Evolutionary conservation across 2,113 vertebrate species (phyloP).

Genomic region (Callionymus lyra): DNA sequence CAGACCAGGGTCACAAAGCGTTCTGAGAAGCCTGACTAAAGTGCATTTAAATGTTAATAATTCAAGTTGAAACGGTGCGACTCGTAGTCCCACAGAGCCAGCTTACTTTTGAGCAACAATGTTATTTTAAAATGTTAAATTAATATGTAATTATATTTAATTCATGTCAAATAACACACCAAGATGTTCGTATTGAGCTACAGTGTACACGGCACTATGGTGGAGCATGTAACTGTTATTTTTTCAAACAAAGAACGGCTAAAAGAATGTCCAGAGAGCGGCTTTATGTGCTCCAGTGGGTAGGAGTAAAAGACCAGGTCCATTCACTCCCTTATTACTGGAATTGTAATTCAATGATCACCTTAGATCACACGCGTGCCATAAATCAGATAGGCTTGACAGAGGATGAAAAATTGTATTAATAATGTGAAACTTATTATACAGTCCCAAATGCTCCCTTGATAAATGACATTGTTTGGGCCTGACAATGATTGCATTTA

Average conservation of each 20-base stretch:
- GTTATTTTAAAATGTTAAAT: too few relatives aligned
- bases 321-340: conserved; percentile 81
- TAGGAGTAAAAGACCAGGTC: conserved; percentile 62
- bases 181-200: too few relatives aligned
- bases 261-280: conserved; percentile 60
- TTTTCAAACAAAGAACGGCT: too few relatives aligned
- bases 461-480: conserved; percentile 99
- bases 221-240: too few relatives aligned
- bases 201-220: too few relatives aligned
- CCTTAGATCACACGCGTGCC: conserved; percentile 97
- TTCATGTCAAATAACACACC: too few relatives aligned
- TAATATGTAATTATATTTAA: too few relatives aligned
- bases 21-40: too few relatives aligned
- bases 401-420: conserved; percentile 99
- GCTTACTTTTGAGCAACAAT: conserved; percentile 79
- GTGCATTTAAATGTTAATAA: conserved; percentile 87
- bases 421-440: conserved; percentile 99
- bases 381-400: conserved; percentile 98
- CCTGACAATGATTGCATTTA: conserved; percentile 99
- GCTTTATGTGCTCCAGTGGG: conserved; percentile 40
- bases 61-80: conserved; percentile 74
- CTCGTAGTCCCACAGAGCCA: conserved; percentile 74
- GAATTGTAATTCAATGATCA: conserved; percentile 99
- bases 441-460: conserved; percentile 99
- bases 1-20: too few relatives aligned